Evolutionary conservation across 2,888 invertebrate species (phyloP).

Genomic region (Norana najaformis): DNA sequence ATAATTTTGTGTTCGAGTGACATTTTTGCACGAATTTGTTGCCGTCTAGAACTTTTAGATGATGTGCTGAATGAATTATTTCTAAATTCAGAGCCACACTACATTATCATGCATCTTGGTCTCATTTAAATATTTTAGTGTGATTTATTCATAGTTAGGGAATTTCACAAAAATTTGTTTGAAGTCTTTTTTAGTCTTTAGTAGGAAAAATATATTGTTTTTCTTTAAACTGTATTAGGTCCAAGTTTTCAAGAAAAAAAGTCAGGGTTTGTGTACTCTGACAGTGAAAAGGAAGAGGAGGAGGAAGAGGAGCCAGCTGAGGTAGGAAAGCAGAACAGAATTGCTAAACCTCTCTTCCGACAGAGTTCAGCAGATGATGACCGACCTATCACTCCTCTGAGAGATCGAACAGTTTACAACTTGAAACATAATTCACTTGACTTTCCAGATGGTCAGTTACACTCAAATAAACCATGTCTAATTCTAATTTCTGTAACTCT

Average conservation of each 20-base stretch:
- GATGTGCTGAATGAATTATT: not conserved
- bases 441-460: slow-evolving; percentile 58
- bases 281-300: not conserved
- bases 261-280: not conserved
- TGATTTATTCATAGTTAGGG: too few species aligned
- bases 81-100: not conserved
- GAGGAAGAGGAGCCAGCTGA: not conserved
- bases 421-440: slow-evolving; percentile 56
- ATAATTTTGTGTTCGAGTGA: not conserved
- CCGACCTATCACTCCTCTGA: slow-evolving; percentile 60
- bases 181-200: not conserved
- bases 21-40: not conserved
- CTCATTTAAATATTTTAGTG: not conserved
- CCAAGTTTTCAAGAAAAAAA: not conserved
- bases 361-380: slow-evolving; percentile 47
- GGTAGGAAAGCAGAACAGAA: not conserved
- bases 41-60: not conserved
- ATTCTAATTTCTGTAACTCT: not conserved
- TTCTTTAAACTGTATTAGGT: not conserved
- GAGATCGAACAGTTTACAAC: slow-evolving; percentile 58
- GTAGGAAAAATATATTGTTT: not conserved
- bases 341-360: slow-evolving; percentile 16
- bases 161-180: not conserved
- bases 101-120: not conserved
- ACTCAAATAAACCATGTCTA: not conserved